These are phyloP conservation scores for Steinernema khuongi DNA, from an alignment of 1,140 invertebrate species.

Conservation along the genomic window DNA sequence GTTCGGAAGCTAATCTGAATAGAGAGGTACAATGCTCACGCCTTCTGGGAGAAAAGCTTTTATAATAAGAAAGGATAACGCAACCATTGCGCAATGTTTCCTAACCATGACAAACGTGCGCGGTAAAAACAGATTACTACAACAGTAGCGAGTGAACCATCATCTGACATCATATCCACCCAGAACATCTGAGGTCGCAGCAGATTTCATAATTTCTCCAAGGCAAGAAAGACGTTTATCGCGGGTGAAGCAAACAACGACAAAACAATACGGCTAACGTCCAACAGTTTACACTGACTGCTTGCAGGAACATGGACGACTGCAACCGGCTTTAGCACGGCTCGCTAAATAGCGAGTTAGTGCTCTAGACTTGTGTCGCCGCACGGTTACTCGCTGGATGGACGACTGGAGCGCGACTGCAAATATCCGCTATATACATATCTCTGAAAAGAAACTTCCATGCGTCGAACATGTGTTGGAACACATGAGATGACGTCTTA, in stretches of 20 bases:
- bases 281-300: background rate
- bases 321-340: constrained; percentile 6
- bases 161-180: too few relatives aligned
- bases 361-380: too few relatives aligned
- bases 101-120: background rate
- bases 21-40: background rate
- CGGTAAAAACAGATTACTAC: background rate
- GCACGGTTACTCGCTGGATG: too few relatives aligned
- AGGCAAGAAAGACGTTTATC: background rate
- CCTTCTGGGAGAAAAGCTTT: background rate
- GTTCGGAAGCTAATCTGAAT: background rate
- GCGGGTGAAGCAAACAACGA: background rate
- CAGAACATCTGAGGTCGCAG: too few relatives aligned
- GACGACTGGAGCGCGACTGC: too few relatives aligned
- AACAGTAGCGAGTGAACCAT: too few relatives aligned
- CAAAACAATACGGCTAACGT: too few relatives aligned
- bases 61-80: too few relatives aligned
- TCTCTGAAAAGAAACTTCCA: too few relatives aligned
- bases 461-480: too few relatives aligned
- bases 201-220: too few relatives aligned
- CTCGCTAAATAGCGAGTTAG: background rate
- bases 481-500: too few relatives aligned
- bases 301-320: background rate
- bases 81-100: background rate
- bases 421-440: background rate